Evolutionary conservation across 2,797 vertebrate genomes (phyloP).

Genomic region (Sebastes minor): DNA sequence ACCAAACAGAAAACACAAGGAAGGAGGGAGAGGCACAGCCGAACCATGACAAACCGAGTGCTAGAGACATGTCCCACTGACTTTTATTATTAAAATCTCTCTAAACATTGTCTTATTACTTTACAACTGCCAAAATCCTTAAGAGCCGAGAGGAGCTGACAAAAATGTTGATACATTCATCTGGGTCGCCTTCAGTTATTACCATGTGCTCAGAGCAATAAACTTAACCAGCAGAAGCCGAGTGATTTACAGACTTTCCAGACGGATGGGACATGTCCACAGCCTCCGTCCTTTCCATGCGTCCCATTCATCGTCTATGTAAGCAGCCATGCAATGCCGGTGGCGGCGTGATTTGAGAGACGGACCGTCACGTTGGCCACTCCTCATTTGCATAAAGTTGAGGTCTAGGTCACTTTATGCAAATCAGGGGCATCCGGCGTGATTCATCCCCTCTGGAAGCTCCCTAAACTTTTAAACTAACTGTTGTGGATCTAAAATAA

Average conservation of each 20-base stretch:
- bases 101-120: neutral
- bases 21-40: neutral
- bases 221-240: neutral
- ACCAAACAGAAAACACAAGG: neutral
- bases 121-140: neutral
- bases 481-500: no score
- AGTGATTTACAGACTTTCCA: neutral
- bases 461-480: no score
- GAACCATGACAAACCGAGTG: no score
- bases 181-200: neutral
- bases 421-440: no score
- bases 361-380: no score
- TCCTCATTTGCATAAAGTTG: no score
- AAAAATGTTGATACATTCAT: neutral
- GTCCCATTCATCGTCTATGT: no score
- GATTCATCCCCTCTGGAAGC: no score
- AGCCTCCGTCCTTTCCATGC: no score
- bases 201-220: neutral
- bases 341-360: no score
- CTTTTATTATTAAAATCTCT: neutral
- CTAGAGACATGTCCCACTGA: neutral
- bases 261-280: neutral
- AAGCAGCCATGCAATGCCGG: no score
- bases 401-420: no score
- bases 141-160: neutral